Evolutionary conservation across 35 echinoderm and acorn worm species (phyloP).

Genomic region (Nesometra sesokonis): DNA sequence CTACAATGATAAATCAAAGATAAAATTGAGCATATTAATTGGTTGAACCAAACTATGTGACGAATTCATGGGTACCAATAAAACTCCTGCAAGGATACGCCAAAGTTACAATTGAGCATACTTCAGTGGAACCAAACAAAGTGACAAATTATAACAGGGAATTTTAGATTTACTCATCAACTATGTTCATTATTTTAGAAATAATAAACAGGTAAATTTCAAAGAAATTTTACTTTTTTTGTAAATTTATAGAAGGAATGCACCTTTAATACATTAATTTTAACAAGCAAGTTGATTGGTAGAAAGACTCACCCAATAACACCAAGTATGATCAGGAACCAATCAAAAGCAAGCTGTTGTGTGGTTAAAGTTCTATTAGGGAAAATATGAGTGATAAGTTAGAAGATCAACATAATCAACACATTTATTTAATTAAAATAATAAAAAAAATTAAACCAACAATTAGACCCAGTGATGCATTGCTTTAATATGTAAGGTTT

Average conservation of each 20-base stretch:
- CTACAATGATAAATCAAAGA: no score
- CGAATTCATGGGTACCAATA: constrained; percentile 74
- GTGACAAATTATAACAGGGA: no score
- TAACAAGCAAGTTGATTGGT: neutral
- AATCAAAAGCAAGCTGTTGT: constrained; percentile 30
- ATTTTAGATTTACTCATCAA: neutral
- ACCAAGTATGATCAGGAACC: constrained; percentile 60
- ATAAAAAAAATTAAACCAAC: no score
- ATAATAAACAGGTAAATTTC: no score
- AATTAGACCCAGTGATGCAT: no score
- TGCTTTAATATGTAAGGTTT: no score
- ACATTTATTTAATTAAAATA: neutral
- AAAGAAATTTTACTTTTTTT: no score
- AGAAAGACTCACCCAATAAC: constrained; percentile 60
- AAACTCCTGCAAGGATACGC: constrained; percentile 29
- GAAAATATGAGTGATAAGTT: neutral
- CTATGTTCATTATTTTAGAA: no score
- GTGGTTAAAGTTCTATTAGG: constrained; percentile 35
- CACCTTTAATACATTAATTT: no score
- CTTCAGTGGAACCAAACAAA: no score
- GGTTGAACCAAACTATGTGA: constrained; percentile 54
- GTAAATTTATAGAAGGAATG: no score
- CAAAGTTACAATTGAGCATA: neutral
- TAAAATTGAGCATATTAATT: no score
- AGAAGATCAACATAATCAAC: neutral